Evolutionary conservation across 2,797 vertebrate genomes (phyloP).

Genomic region (Morus bassanus): DNA sequence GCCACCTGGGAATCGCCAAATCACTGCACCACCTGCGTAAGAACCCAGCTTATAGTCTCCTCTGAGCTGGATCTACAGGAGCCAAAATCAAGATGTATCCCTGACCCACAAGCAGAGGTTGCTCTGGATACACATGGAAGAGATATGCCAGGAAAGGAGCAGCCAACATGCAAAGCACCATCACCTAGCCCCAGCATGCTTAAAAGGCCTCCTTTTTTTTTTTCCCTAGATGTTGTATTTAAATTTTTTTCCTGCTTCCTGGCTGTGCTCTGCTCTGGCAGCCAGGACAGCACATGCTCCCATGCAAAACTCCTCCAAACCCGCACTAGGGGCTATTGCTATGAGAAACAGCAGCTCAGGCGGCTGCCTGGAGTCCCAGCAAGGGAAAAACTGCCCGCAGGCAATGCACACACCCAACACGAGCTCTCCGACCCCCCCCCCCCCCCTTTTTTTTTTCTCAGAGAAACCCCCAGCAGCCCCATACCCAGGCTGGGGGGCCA

Average conservation of each 20-base stretch:
- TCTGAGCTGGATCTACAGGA: not conserved
- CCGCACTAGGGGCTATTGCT: not conserved
- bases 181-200: not conserved
- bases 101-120: not conserved
- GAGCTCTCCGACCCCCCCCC: not conserved
- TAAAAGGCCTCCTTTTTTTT: not conserved
- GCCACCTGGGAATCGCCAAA: not conserved
- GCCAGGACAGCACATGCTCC: not conserved
- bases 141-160: not conserved
- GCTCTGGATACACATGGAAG: not conserved
- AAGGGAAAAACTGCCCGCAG: not conserved
- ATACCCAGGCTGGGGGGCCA: not conserved
- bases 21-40: not conserved
- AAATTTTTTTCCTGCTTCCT: not conserved
- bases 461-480: not conserved
- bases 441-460: too few species aligned
- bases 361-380: not conserved
- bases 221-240: not conserved
- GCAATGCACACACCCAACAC: fast-evolving
- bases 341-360: not conserved
- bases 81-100: fast-evolving
- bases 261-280: not conserved
- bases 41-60: too few species aligned
- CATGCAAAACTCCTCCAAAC: not conserved
- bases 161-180: not conserved